Evolutionary conservation across 2,888 invertebrate species (phyloP).

Genomic region (Holacanthella duospinosa): DNA sequence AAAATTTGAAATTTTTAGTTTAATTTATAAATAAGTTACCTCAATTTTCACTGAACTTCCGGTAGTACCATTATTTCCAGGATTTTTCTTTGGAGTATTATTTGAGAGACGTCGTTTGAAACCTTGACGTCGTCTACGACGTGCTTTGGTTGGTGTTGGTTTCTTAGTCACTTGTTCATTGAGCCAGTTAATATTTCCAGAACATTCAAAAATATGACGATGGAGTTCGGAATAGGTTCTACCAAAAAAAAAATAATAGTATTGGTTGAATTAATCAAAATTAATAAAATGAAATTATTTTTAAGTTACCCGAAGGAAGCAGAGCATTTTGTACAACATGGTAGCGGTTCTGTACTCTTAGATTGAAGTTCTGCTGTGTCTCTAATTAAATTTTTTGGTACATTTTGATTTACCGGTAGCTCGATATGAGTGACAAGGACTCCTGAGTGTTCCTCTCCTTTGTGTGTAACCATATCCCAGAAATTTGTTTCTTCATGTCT

Average conservation of each 20-base stretch:
- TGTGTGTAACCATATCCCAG: constrained; percentile 37
- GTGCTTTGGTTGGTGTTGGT: constrained; percentile 18
- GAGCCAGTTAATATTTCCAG: constrained; percentile 31
- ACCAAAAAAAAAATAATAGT: neutral
- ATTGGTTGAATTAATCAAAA: neutral
- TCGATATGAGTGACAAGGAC: constrained; percentile 36
- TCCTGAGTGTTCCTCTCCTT: constrained; percentile 36
- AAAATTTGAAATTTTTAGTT: neutral
- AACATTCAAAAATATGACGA: constrained; percentile 37
- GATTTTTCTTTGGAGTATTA: constrained; percentile 17
- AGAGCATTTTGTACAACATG: constrained; percentile 32
- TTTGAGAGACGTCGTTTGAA: constrained; percentile 34
- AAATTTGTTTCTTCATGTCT: constrained; percentile 32
- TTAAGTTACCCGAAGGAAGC: constrained; percentile 29
- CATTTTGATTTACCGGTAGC: constrained; percentile 19
- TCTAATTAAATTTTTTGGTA: constrained; percentile 17
- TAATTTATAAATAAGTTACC: too few species aligned
- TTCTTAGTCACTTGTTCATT: constrained; percentile 9
- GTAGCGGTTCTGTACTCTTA: constrained; percentile 12
- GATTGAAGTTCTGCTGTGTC: constrained; percentile 3
- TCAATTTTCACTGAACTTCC: neutral
- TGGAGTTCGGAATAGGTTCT: constrained; percentile 31
- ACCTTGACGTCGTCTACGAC: constrained; percentile 27
- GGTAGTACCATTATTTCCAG: neutral
- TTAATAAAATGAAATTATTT: neutral